Percentiles rank a stretch among this genome's conserved stretches.
Conservation (phyloP, 1,140 invertebrate genomes). For the Vanessa tameamea region DNA sequence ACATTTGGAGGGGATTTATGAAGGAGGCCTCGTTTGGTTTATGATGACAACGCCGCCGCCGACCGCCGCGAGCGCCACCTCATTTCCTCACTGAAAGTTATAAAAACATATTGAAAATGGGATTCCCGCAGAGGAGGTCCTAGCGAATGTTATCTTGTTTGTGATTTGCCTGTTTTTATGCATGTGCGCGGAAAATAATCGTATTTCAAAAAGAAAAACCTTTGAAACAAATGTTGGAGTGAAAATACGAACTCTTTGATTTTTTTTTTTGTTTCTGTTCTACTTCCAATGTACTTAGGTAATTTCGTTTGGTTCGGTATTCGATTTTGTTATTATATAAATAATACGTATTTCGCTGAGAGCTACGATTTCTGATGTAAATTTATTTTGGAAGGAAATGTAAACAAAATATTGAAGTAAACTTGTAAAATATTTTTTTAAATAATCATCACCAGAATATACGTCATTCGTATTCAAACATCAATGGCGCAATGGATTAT, state of each 20-base stretch:
- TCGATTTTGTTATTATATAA: no score
- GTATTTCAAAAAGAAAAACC: constrained; percentile 58
- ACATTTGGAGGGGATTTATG: constrained; percentile 77
- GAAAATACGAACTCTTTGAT: constrained; percentile 10
- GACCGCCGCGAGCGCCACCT: constrained; percentile 67
- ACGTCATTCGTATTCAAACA: no score
- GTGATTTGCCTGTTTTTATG: constrained; percentile 76
- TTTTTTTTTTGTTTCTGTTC: constrained; percentile 3
- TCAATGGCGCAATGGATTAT: no score
- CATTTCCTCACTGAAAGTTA: constrained; percentile 79
- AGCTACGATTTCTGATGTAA: no score
- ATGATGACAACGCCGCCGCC: constrained; percentile 72
- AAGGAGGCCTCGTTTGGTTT: constrained; percentile 74
- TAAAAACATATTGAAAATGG: constrained; percentile 81
- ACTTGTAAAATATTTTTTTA: no score
- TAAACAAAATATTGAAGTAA: no score
- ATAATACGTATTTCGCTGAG: no score
- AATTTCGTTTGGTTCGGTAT: no score
- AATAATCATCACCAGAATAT: no score
- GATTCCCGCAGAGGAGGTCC: constrained; percentile 72
- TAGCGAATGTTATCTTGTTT: constrained; percentile 78
- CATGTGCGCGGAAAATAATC: constrained; percentile 62
- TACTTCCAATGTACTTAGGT: no score
- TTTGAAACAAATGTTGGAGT: constrained; percentile 43
- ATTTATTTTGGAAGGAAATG: no score